Percentiles rank a stretch among this genome's conserved stretches.
phyloP scores from a whole-genome alignment of 2,797 vertebrate species.

The Nyctalus aviator region DNA sequence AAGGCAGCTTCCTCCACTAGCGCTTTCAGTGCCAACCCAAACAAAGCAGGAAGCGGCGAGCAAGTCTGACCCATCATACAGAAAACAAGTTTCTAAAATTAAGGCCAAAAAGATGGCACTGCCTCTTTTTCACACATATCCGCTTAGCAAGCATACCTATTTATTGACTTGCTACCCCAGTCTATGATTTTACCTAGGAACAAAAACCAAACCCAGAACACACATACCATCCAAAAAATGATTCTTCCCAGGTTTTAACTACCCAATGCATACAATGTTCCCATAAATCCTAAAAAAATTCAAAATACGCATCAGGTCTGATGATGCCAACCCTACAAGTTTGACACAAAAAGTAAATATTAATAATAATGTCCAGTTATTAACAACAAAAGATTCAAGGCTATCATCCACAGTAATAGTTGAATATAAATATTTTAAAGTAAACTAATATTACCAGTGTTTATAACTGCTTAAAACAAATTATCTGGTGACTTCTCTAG shows the following conservation, averaged over 20 bases:
- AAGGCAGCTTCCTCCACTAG: not conserved
- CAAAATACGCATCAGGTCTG: not conserved
- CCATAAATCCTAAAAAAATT: slow-evolving; percentile 14
- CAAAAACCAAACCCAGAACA: slow-evolving; percentile 26
- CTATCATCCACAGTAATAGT: not conserved
- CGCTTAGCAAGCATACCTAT: not conserved
- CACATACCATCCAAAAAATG: not conserved
- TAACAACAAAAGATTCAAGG: not conserved
- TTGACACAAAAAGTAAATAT: not conserved
- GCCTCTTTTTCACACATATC: not conserved
- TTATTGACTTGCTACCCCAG: not conserved
- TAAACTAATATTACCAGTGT: not conserved
- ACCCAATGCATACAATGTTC: not conserved
- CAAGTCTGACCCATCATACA: not conserved
- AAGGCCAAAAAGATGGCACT: not conserved
- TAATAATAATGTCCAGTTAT: not conserved
- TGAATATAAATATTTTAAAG: not conserved
- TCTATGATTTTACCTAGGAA: not conserved
- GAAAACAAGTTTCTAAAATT: not conserved
- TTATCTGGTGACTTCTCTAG: not conserved
- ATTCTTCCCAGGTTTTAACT: slow-evolving; percentile 3
- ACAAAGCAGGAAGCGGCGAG: not conserved
- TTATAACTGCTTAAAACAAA: slow-evolving; percentile 38
- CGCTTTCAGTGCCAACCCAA: not conserved
- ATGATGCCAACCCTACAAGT: not conserved